Base-by-base conservation (phyloP, 1,140 invertebrate species). In the Brevipalpus yothersi region DNA sequence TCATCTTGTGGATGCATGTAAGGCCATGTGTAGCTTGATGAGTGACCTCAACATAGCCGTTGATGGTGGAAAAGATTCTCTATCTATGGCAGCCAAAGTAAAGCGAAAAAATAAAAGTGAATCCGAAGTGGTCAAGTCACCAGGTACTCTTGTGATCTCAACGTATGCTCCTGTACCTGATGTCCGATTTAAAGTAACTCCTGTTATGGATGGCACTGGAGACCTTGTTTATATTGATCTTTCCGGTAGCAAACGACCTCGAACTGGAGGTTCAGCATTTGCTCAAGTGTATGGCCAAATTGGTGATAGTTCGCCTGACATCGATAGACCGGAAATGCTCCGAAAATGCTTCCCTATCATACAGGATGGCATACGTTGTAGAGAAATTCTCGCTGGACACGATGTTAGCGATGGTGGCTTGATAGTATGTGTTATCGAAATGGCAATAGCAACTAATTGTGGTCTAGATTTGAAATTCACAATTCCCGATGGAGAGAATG, bases 1-100 rank as follows among this genome's bases (percentile, higher is more conserved):
- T 17, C 77, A 80, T 42, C 72, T 97, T 31, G 86, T 82, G 62
- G 80, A 82, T 56, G 87, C 93, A 2, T 95, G 91, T 68, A 69
- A 73, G 47, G 85, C 89, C 13, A 86, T 96, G 79, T 92, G 88
- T 70, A 69, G 75, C 0, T 72, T 91, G 0, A 90, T 96, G 86
- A 75, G 74, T n/a, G 67, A 80, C 66, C 71, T 96, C 2, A 87
- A 86, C 58, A 82, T 97, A 39, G 93, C 89, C 23, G 79, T 97
- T 49, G 93, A 97, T 72, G 93, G 93, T 17, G 93, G 93, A 17
- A 98, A 98, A 71, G 93, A 97, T 74, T 97, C 92, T 0, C 73
- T 96, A 0, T 94, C 89, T 62, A 98, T 97, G 93, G 88, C 91
- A 19, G 90, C 91, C 0, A 76, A 86, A 65, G 81, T 93, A 5